Evolutionary conservation across 2,888 invertebrate genomes (phyloP).

Genomic region (Julus scandinavius): DNA sequence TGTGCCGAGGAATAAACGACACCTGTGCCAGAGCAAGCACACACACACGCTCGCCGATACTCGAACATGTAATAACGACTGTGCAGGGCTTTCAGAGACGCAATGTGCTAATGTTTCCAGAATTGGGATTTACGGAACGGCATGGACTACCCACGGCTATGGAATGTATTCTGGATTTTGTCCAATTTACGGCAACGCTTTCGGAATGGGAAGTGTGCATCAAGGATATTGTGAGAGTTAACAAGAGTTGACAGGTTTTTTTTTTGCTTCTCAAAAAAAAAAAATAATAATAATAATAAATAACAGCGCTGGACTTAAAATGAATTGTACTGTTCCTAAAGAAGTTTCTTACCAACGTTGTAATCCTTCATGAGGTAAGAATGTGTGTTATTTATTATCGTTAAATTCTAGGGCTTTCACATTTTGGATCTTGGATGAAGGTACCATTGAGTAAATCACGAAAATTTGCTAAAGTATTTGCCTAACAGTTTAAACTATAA

Average conservation of each 20-base stretch:
- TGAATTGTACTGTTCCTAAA: neutral
- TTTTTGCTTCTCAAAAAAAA: neutral
- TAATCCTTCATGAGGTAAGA: slow-evolving; percentile 35
- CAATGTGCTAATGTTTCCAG: neutral
- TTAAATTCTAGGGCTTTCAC: too few relatives aligned
- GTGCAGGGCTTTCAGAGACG: neutral
- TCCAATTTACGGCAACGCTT: neutral
- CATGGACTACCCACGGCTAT: neutral
- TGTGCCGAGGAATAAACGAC: slow-evolving; percentile 28
- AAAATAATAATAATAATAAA: neutral
- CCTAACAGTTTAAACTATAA: too few relatives aligned
- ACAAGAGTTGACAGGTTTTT: neutral
- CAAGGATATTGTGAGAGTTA: slow-evolving; percentile 17
- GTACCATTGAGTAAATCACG: too few relatives aligned
- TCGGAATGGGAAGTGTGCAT: neutral
- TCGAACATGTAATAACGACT: neutral
- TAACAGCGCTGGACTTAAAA: neutral
- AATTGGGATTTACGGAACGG: neutral
- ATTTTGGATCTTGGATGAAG: too few relatives aligned
- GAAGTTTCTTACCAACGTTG: neutral
- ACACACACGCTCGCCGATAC: too few relatives aligned
- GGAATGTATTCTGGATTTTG: neutral
- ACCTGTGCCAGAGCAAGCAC: neutral
- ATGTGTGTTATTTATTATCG: neutral
- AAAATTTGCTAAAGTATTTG: too few relatives aligned